phyloP scores from a whole-genome alignment of 2,797 vertebrate genomes.

The Mormyrus hasselquistii region DNA sequence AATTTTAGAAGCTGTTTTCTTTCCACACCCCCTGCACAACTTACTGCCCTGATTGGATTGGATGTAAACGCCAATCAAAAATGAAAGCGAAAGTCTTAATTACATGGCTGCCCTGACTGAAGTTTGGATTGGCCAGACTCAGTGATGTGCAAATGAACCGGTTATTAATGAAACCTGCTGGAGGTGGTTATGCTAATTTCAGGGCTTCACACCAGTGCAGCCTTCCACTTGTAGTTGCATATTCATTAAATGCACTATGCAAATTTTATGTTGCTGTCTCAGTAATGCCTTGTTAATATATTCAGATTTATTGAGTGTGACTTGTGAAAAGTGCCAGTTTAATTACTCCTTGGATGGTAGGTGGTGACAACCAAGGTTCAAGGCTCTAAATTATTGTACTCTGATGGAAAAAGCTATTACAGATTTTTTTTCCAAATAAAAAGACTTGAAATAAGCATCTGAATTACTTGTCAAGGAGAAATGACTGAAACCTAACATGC shows the following conservation, averaged over 20 bases:
- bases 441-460: neutral
- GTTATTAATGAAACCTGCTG: constrained; percentile 99
- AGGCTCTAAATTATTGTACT: neutral
- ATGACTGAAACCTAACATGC: neutral
- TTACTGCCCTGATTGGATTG: neutral
- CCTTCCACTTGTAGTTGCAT: constrained; percentile 98
- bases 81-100: constrained; percentile 82
- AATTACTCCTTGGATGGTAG: constrained; percentile 93
- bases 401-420: neutral
- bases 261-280: constrained; percentile 99
- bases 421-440: neutral
- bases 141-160: constrained; percentile 99
- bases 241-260: constrained; percentile 99
- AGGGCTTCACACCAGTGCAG: constrained; percentile 95
- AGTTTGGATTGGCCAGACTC: constrained; percentile 99
- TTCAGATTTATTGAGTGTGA: constrained; percentile 99
- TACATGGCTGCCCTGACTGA: constrained; percentile 96
- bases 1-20: neutral
- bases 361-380: constrained; percentile 75
- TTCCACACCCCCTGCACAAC: neutral
- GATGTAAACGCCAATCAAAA: neutral
- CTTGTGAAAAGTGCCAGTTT: constrained; percentile 97
- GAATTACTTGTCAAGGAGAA: neutral
- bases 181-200: constrained; percentile 99
- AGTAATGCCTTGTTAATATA: constrained; percentile 99